These are phyloP conservation scores for Nipponia nippon DNA, from an alignment of 2,113 vertebrate species.

Conservation along the genomic window DNA sequence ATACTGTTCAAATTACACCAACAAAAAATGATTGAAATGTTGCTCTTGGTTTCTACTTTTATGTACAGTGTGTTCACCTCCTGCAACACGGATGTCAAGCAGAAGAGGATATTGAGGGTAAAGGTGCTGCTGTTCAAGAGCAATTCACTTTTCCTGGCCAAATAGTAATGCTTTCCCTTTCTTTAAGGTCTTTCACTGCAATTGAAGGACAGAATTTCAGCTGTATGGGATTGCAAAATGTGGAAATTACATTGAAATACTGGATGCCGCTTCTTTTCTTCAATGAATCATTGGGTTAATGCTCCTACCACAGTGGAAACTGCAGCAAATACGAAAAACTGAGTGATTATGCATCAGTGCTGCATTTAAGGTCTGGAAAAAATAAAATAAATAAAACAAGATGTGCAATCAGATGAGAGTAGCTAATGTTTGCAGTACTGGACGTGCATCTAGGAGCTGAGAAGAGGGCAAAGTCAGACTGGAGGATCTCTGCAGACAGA, in stretches of 20 bases:
- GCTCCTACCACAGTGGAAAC: not conserved
- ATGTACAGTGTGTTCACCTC: rapidly evolving
- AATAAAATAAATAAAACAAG: not conserved
- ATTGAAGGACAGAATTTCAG: not conserved
- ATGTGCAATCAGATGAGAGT: not conserved
- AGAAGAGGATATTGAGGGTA: not conserved
- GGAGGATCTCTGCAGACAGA: not conserved
- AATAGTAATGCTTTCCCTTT: not conserved
- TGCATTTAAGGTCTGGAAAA: not conserved
- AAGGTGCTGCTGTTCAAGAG: not conserved
- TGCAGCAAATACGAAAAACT: not conserved
- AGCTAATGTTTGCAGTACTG: not conserved
- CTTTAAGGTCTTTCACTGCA: not conserved
- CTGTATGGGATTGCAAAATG: not conserved
- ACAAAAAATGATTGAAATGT: not conserved
- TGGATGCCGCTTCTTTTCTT: not conserved
- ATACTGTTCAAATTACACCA: not conserved
- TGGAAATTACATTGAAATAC: not conserved
- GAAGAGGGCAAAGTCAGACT: not conserved
- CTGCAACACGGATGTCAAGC: not conserved
- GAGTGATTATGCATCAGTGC: not conserved
- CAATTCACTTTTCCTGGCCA: not conserved
- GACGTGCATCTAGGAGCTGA: not conserved
- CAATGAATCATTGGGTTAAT: not conserved
- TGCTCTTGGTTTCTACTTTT: not conserved